Base-by-base conservation (phyloP, 2,888 invertebrate species). In the Meiosimyza platycephala region DNA sequence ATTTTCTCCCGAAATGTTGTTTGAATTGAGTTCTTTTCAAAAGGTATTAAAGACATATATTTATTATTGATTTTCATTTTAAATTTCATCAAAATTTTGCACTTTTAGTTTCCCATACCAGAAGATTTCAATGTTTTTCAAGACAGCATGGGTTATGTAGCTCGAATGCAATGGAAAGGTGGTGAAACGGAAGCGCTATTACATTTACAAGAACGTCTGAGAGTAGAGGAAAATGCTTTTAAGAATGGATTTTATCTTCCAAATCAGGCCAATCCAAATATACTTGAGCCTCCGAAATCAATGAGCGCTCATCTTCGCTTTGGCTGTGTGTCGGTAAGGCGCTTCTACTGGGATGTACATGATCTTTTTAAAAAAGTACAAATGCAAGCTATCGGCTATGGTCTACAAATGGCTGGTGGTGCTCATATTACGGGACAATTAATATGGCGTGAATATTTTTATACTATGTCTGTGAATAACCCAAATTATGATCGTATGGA, bases 401-500 rank as follows among this genome's bases (percentile, higher is more conserved):
- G 81, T 1, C 55, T 83, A 0, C 78, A 79, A 13, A 81, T 83
- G 82, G 72, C 81, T 0, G 81, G 83, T 18, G 85, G 86, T 0
- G 82, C 84, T 3, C 86, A 87, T 50, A 88, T 88, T 59, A 84
- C 89, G 80, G 92, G 92, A 0, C 93, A 93, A 81, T 84, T 93
- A 50, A 91, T 93, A 54, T 93, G 93, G 93, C 89, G 93, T 48
- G 93, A 93, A 81, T 93, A 93, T 79, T 93, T 93, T 85, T 93
- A 94, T 85, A 92, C 93, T 50, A 93, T 93, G 93, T 92, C 93
- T 52, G 91, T 92, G 16, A 91, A 91, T 81, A 93, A 93, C 84
- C 90, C 90, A 0, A 88, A 90, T 78, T 93, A 91, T 81, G 92
- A 90, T 4, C 90, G 91, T 80, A 93, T 93, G 90, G 88, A 89